Evolutionary conservation across 2,797 vertebrate genomes (phyloP), one percentile per base, ranked within the genome.

Genomic region (Poliocrania exsul): DNA sequence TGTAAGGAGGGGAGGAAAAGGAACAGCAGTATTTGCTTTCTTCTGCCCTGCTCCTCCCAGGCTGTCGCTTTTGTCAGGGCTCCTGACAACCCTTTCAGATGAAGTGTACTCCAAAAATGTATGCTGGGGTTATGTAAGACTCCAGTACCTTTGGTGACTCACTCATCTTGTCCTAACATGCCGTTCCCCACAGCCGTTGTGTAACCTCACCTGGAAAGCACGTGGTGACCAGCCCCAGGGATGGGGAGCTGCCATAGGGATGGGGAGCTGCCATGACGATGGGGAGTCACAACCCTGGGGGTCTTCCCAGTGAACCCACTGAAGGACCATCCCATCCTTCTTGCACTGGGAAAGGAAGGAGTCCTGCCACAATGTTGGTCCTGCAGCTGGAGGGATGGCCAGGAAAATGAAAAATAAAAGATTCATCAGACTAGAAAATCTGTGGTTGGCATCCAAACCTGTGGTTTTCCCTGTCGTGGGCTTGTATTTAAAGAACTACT

Each of bases 1-100:
- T 25, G 13, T 31, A 67, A 83, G 35, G 42, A 37, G 26, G 0
- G 0, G 5, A 47, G 25, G 20, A 38, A 46, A 84, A 92, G 69
- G 18, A 87, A 57, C 10, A 50, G 53, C 53, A 74, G 16, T 38
- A 46, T 74, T 87, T 78, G 18, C 64, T 79, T 82, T 70, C 61
- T 78, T 86, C 51, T 77, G 44, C 53, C 56, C 50, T 57, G 71
- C 80, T 91, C 50, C 74, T 80, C 77, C 73, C 57, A 88, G 90
- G 54, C 77, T 89, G 82, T 57, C 20, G 8, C 78, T 93, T 83
- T 71, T 91, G 53, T 92, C 87, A 93, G 70, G 90, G 83, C 61
- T 95, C 75, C 87, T 90, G 88, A 95, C 93, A 96, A 75, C 81
- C 90, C 75, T 19, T 92, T 90, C 88, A 87, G 91, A 77, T 93